Conservation (phyloP, 2,113 vertebrate species). For the Scophthalmus maximus region DNA sequence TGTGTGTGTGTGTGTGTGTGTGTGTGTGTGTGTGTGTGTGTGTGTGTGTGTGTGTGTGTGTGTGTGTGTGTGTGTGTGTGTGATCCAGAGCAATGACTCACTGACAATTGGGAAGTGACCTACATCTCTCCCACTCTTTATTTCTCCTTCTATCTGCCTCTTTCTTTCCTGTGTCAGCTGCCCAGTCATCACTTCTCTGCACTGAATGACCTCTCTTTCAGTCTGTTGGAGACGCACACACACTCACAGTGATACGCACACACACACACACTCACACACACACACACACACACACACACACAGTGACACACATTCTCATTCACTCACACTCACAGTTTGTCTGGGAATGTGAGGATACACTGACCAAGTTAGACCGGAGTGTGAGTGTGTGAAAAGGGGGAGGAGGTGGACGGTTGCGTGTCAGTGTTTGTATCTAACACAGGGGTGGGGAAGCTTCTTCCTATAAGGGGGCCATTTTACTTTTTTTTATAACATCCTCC, state of each 20-base stretch:
- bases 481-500: background rate
- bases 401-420: constrained; percentile 29
- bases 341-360: constrained; percentile 69
- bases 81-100: constrained; percentile 75
- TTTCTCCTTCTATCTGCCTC: constrained; percentile 70
- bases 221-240: constrained; percentile 33
- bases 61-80: constrained; percentile 41
- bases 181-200: constrained; percentile 73
- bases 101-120: constrained; percentile 78
- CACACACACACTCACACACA: constrained; percentile 37
- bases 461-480: background rate
- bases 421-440: constrained; percentile 17
- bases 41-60: constrained; percentile 25
- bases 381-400: constrained; percentile 49
- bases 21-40: constrained; percentile 35
- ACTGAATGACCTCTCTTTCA: constrained; percentile 71
- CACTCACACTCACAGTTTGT: constrained; percentile 61
- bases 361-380: constrained; percentile 65
- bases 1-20: no score
- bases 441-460: background rate
- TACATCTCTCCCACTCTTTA: constrained; percentile 72
- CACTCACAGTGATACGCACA: constrained; percentile 3
- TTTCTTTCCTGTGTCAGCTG: constrained; percentile 78
- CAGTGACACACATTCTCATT: constrained; percentile 26
- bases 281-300: constrained; percentile 45